These are phyloP conservation scores for Graphium colonna DNA, from an alignment of 2,888 invertebrate species.

Conservation along the genomic window DNA sequence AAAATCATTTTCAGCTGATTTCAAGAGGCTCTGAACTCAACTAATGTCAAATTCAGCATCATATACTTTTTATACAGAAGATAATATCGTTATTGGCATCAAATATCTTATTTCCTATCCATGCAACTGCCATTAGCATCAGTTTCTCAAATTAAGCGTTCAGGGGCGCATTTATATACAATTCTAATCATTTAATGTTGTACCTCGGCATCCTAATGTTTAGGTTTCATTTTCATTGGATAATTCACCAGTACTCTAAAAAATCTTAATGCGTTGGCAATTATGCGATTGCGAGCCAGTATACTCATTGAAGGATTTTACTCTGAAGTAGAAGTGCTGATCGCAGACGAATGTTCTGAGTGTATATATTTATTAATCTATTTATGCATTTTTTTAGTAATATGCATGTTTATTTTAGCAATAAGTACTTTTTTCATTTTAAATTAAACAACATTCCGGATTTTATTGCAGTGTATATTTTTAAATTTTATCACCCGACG, in stretches of 20 bases:
- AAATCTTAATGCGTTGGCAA: not conserved
- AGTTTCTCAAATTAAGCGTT: conserved; percentile 22
- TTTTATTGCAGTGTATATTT: no score
- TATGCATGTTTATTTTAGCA: no score
- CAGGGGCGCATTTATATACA: conserved; percentile 16
- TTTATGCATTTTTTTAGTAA: no score
- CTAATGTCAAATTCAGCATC: conserved; percentile 17
- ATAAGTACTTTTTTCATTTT: no score
- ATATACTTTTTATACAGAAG: conserved; percentile 16
- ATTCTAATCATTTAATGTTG: conserved; percentile 11
- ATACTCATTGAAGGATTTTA: not conserved
- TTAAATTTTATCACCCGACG: no score
- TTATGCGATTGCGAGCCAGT: not conserved
- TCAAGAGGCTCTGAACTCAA: conserved; percentile 4
- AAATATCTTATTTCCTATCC: conserved; percentile 15
- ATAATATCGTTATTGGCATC: conserved; percentile 12
- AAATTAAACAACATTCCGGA: no score
- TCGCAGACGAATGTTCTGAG: not conserved
- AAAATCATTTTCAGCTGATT: conserved; percentile 27
- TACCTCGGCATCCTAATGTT: not conserved
- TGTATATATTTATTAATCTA: no score
- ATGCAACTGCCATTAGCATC: conserved; percentile 18
- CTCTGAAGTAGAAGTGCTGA: not conserved
- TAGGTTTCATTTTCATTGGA: conserved; percentile 8
- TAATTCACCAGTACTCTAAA: not conserved